These are phyloP conservation scores for Gambusia yucatana DNA, from an alignment of 2,797 vertebrate species.

Conservation along the genomic window DNA sequence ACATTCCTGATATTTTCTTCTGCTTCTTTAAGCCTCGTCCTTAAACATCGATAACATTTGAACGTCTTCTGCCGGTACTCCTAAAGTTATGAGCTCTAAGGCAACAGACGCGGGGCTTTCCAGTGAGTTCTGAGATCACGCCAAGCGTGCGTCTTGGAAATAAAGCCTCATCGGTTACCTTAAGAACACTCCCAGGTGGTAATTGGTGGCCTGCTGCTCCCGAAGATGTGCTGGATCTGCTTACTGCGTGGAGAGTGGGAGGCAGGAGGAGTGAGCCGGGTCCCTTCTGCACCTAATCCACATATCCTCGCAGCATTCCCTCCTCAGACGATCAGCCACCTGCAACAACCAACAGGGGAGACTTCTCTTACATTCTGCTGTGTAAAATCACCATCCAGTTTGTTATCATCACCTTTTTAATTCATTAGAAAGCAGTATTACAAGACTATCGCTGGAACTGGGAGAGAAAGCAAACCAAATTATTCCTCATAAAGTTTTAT, in stretches of 20 bases:
- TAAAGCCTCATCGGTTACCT: slow-evolving; percentile 26
- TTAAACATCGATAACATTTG: neutral
- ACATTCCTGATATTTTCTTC: neutral
- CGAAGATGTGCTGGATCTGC: slow-evolving; percentile 51
- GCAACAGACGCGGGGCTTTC: neutral
- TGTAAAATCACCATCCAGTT: neutral
- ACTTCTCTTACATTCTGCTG: slow-evolving; percentile 4
- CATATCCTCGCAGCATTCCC: slow-evolving; percentile 72
- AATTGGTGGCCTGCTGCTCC: slow-evolving; percentile 62
- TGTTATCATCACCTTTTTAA: neutral
- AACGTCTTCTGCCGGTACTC: neutral
- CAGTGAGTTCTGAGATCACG: neutral
- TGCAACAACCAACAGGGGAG: slow-evolving; percentile 42
- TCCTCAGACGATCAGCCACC: slow-evolving; percentile 58
- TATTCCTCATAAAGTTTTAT: neutral
- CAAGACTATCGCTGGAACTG: neutral
- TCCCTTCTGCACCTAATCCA: slow-evolving; percentile 73
- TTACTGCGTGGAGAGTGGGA: slow-evolving; percentile 52
- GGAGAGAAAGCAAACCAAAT: neutral
- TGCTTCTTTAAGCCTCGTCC: neutral
- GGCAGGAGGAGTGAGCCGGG: slow-evolving; percentile 55
- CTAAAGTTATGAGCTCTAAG: too few relatives aligned
- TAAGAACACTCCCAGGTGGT: slow-evolving; percentile 65
- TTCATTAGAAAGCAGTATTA: neutral
- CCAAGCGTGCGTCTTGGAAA: slow-evolving; percentile 19